phyloP scores from a whole-genome alignment of 2,797 vertebrate genomes.

The Rhyacichthys aspro region DNA sequence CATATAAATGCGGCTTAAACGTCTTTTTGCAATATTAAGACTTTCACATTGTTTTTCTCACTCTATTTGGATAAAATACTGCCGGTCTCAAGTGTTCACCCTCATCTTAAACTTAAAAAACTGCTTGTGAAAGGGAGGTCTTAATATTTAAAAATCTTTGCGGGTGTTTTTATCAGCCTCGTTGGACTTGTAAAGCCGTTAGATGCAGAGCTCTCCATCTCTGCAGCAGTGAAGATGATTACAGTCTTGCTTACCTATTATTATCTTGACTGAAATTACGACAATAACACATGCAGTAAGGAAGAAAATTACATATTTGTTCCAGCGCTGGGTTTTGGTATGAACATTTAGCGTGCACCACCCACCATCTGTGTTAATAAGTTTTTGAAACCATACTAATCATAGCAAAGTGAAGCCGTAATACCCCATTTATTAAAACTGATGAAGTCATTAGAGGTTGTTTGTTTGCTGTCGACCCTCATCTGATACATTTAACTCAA shows the following conservation, averaged over 20 bases:
- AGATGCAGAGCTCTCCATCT: background rate
- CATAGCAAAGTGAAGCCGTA: background rate
- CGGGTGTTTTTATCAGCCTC: background rate
- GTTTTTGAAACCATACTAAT: background rate
- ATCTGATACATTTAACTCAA: conserved; percentile 1
- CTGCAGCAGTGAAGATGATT: background rate
- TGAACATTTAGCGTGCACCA: conserved; percentile 3
- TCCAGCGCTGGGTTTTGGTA: background rate
- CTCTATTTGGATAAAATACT: background rate
- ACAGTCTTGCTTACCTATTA: conserved; percentile 1
- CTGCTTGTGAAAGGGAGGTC: background rate
- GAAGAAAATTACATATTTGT: conserved; percentile 17
- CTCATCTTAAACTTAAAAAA: background rate
- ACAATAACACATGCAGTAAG: conserved; percentile 6
- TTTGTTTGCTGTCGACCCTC: background rate
- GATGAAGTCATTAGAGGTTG: conserved; percentile 7
- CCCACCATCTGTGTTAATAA: conserved; percentile 4
- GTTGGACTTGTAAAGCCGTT: conserved; percentile 13
- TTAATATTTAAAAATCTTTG: background rate
- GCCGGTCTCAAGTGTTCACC: background rate
- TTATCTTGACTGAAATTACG: conserved; percentile 1
- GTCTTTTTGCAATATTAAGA: background rate
- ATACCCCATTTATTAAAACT: background rate
- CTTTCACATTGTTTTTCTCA: background rate
- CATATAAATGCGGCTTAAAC: background rate